These are phyloP conservation scores for Nomada lathburiana DNA, from an alignment of 2,888 invertebrate genomes.

Conservation along the genomic window DNA sequence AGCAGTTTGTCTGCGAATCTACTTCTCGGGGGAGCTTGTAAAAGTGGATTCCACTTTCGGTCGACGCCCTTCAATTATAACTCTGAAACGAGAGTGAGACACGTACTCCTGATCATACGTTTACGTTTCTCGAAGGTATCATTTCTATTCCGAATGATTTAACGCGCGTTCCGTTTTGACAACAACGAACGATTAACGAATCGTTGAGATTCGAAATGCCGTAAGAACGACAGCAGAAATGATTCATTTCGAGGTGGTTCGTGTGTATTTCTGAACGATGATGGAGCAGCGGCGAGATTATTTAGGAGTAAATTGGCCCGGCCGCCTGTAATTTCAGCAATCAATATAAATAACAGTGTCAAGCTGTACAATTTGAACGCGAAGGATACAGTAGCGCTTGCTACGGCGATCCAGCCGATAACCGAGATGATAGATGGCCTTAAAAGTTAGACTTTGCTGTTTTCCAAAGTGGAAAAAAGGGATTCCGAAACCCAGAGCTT, in stretches of 20 bases:
- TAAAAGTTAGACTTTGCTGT: constrained; percentile 11
- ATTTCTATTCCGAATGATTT: constrained; percentile 16
- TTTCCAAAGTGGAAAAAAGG: constrained; percentile 8
- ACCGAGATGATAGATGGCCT: constrained; percentile 14
- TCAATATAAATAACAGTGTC: constrained; percentile 9
- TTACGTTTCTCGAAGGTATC: background rate
- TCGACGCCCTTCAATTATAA: constrained; percentile 46
- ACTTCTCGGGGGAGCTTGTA: constrained; percentile 33
- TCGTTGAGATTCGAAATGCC: background rate
- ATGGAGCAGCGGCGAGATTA: background rate
- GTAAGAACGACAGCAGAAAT: no score
- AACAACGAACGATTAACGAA: constrained; percentile 2
- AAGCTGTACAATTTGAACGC: background rate
- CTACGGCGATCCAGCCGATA: constrained; percentile 14
- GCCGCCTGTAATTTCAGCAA: background rate
- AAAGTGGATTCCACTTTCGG: constrained; percentile 34
- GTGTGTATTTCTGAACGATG: background rate
- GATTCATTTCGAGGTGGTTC: no score
- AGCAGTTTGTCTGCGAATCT: constrained; percentile 33
- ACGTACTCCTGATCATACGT: constrained; percentile 14
- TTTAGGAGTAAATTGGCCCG: background rate
- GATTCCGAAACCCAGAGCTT: background rate
- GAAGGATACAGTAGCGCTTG: background rate
- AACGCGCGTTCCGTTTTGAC: constrained; percentile 2
- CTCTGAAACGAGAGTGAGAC: constrained; percentile 34